Evolutionary conservation across 2,113 vertebrate genomes (phyloP), one percentile per base, ranked within the genome.

Genomic region (Salvelinus alpinus): DNA sequence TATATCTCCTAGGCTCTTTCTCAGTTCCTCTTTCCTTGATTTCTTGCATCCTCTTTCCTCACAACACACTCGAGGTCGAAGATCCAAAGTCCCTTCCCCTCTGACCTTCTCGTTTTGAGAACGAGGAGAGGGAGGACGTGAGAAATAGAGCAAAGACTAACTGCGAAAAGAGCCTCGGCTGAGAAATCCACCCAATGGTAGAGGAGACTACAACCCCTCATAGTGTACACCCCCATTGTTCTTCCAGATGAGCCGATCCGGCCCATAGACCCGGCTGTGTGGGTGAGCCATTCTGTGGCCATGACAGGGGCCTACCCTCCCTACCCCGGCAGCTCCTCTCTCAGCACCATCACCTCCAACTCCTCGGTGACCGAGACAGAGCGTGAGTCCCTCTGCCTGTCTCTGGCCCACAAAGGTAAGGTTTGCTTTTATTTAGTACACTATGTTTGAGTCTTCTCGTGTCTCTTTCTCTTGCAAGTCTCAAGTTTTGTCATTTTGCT

Each of bases 181-280:
- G 51, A 54, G 51, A 54, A 54, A 18, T 54, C 0, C 51, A 54
- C 12, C 14, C 51, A 54, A 54, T 14, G 16, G 13, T 54, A 54
- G 51, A 18, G 51, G 51, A 54, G 51, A 54, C 51, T 18, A 54
- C 51, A 54, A 54, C 51, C 51, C 16, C 51, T 54, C 51, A 54
- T 16, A 54, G 51, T 54, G 51, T 54, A 54, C 51, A 54, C 51
- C 51, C 51, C 51, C 59, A n/a, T 62, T 22, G 2, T 31, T 31
- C 51, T 82, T 25, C 64, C 31, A 95, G 96, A 96, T 74, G 96
- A 97, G 83, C 96, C 96, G 0, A 95, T 97, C 85, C 92, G 95
- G 74, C 96, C 96, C 11, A 97, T 97, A 0, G 96, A 97, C 79
- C 96, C 96, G 0, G 96, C 95, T 1, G 95, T 95, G 24, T 93